These are phyloP conservation scores for Drosophila cracens DNA, from an alignment of 2,888 invertebrate genomes.

Conservation along the genomic window DNA sequence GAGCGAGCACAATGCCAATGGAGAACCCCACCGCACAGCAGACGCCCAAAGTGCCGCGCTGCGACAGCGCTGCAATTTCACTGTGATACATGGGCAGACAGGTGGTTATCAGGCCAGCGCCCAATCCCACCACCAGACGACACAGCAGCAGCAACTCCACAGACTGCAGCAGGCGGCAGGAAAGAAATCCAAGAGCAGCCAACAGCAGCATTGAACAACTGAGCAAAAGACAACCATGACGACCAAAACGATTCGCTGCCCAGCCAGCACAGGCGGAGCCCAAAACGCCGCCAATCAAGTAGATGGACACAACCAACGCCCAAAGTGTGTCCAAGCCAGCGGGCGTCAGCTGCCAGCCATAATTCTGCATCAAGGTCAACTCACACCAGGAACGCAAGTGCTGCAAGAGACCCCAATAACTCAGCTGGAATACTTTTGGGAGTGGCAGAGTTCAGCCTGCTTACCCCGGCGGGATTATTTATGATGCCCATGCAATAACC, in stretches of 20 bases:
- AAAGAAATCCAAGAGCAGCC: conserved; percentile 87
- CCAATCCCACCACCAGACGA: conserved; percentile 90
- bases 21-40: conserved; percentile 86
- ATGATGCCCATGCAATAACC: conserved; percentile 93
- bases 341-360: conserved; percentile 85
- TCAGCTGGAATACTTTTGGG: background rate
- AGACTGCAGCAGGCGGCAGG: conserved; percentile 88
- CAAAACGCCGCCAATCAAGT: conserved; percentile 93
- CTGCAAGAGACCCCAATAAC: conserved; percentile 40
- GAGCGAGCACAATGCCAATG: conserved; percentile 82
- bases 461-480: conserved; percentile 91
- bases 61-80: conserved; percentile 91
- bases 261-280: conserved; percentile 92
- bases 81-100: conserved; percentile 95
- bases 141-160: conserved; percentile 92
- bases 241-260: conserved; percentile 89
- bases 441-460: conserved; percentile 61
- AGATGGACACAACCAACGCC: conserved; percentile 93
- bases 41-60: conserved; percentile 93
- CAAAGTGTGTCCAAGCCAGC: conserved; percentile 88
- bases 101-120: conserved; percentile 92
- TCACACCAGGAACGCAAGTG: conserved; percentile 90
- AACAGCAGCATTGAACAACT: conserved; percentile 47
- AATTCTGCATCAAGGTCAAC: conserved; percentile 87
- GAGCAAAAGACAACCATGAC: conserved; percentile 56